Percentiles rank a stretch among this genome's conserved stretches.
These are phyloP conservation scores for Mugil cephalus DNA, from an alignment of 2,113 vertebrate genomes.

Conservation along the genomic window DNA sequence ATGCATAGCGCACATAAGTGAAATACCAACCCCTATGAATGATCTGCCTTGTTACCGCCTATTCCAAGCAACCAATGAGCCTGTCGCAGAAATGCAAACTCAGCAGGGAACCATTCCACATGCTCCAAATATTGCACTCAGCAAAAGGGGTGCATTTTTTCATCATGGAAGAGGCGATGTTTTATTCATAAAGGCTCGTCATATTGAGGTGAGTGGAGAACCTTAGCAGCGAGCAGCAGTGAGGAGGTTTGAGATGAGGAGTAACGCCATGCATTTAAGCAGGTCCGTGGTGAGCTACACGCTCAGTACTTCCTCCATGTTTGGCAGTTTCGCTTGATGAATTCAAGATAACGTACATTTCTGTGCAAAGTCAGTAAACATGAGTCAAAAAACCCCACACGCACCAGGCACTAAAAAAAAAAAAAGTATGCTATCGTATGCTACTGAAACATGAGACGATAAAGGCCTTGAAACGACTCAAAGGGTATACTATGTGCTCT, in stretches of 20 bases:
- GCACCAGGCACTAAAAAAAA: too few relatives aligned
- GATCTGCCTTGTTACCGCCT: constrained; percentile 50
- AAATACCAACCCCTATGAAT: constrained; percentile 42
- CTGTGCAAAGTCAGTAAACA: not conserved
- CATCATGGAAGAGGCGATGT: constrained; percentile 51
- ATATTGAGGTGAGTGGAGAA: constrained; percentile 25
- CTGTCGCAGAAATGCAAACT: constrained; percentile 53
- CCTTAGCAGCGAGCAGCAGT: constrained; percentile 8
- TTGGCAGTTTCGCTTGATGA: not conserved
- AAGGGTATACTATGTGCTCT: too few relatives aligned
- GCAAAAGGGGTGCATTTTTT: constrained; percentile 55
- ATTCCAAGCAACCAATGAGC: constrained; percentile 55
- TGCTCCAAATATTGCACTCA: constrained; percentile 54
- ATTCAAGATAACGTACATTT: not conserved
- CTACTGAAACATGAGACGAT: too few relatives aligned
- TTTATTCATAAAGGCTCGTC: constrained; percentile 56
- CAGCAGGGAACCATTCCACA: constrained; percentile 47
- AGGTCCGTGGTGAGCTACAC: constrained; percentile 13
- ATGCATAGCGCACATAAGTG: constrained; percentile 42
- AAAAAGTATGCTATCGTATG: too few relatives aligned
- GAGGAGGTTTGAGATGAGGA: not conserved
- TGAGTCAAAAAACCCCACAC: too few relatives aligned
- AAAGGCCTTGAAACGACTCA: too few relatives aligned
- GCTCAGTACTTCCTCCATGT: not conserved
- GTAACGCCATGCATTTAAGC: not conserved